A percentile compares a stretch with the other conserved stretches of the same genome.
phyloP scores from a whole-genome alignment of 2,113 vertebrate genomes.

The Hystrix brachyura region DNA sequence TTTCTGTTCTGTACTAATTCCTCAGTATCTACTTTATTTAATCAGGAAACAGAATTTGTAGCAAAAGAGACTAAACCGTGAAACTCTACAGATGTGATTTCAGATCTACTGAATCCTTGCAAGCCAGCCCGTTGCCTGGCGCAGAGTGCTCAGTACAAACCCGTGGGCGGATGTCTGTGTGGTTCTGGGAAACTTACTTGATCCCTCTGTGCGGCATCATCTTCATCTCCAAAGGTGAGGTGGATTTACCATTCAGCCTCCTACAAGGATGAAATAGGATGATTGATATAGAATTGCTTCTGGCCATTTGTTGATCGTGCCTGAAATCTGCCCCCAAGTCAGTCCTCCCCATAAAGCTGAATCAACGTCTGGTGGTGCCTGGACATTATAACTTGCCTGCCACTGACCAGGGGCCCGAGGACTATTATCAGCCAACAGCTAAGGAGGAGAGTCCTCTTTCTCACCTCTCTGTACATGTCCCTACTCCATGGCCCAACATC shows the following conservation, averaged over 20 bases:
- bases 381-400: background rate
- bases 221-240: background rate
- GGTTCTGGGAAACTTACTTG: background rate
- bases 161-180: fast-evolving
- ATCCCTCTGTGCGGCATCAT: background rate
- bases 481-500: background rate
- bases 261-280: background rate
- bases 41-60: background rate
- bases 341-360: background rate
- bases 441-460: background rate
- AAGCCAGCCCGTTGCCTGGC: background rate
- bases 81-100: background rate
- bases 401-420: background rate
- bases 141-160: background rate
- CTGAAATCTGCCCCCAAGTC: background rate
- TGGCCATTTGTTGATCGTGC: background rate
- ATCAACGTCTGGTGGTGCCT: background rate
- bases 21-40: background rate
- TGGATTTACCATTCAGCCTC: background rate
- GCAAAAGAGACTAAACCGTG: background rate
- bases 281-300: background rate
- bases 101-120: background rate
- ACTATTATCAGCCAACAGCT: background rate
- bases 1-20: background rate
- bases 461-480: background rate